Percentiles rank a stretch among this genome's conserved stretches.
Evolutionary conservation across 2,888 invertebrate species (phyloP).

Genomic region (Norana najaformis): DNA sequence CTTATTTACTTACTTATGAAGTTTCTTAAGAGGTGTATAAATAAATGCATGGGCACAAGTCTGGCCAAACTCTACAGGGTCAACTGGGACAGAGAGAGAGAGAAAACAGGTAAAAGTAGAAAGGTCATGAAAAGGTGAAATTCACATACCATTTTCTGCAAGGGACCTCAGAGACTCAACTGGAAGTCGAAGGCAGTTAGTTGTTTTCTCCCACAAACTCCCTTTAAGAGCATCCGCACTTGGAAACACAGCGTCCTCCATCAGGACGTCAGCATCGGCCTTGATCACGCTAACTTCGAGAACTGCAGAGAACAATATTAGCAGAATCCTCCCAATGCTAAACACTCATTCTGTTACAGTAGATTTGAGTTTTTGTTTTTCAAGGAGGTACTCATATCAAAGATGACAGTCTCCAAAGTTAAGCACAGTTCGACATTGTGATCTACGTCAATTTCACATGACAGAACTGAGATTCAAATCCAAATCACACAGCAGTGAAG

Average conservation of each 20-base stretch:
- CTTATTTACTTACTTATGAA: too few species aligned
- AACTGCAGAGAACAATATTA: slow-evolving; percentile 30
- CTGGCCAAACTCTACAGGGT: background rate
- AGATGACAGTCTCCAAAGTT: background rate
- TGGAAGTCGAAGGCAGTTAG: background rate
- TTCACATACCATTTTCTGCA: background rate
- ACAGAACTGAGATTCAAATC: too few species aligned
- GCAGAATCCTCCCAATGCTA: background rate
- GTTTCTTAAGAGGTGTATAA: background rate
- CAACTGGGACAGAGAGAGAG: background rate
- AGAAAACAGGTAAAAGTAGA: background rate
- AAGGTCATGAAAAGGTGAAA: background rate
- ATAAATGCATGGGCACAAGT: background rate
- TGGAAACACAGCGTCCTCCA: background rate
- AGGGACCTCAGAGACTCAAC: background rate
- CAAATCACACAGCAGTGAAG: too few species aligned
- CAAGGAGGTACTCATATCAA: background rate
- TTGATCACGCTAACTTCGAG: slow-evolving; percentile 36
- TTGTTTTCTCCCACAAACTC: background rate
- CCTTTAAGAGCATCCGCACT: slow-evolving; percentile 8
- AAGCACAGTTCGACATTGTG: too few species aligned
- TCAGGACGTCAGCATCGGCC: background rate
- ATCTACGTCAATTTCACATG: too few species aligned
- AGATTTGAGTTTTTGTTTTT: background rate
- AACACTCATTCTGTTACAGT: background rate